Evolutionary conservation across 2,888 invertebrate genomes (phyloP).

Genomic region (Brachyopa scutellaris): DNA sequence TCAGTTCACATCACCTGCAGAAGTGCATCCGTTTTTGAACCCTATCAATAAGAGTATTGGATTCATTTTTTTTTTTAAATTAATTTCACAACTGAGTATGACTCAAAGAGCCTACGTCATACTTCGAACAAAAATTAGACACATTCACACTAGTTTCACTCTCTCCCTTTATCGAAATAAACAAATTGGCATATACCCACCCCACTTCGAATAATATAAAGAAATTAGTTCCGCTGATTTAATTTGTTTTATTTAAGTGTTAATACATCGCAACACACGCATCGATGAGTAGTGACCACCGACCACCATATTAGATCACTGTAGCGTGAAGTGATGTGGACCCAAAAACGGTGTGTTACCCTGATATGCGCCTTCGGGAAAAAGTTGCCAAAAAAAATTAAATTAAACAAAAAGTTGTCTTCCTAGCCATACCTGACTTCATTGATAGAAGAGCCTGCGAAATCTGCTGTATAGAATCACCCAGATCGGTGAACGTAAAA

Average conservation of each 20-base stretch:
- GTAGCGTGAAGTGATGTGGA: conserved; percentile 2
- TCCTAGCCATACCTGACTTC: not conserved
- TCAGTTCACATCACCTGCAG: no score
- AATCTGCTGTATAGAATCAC: conserved; percentile 28
- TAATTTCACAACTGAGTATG: no score
- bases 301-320: not conserved
- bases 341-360: conserved; percentile 1
- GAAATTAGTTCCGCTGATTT: conserved; percentile 45
- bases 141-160: not conserved
- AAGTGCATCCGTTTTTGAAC: no score
- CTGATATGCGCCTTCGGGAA: not conserved
- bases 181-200: no score
- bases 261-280: not conserved
- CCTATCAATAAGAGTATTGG: no score
- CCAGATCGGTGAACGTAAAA: not conserved
- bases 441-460: conserved; percentile 19
- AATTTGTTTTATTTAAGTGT: conserved; percentile 21
- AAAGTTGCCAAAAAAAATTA: not conserved
- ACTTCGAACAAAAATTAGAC: no score
- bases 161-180: no score
- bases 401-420: not conserved
- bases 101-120: not conserved
- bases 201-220: conserved; percentile 24
- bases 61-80: no score
- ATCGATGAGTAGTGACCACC: not conserved